A percentile compares a stretch with the other conserved stretches of the same genome.
Evolutionary conservation across 2,888 invertebrate genomes (phyloP).

Genomic region (Lochmaea capreae): DNA sequence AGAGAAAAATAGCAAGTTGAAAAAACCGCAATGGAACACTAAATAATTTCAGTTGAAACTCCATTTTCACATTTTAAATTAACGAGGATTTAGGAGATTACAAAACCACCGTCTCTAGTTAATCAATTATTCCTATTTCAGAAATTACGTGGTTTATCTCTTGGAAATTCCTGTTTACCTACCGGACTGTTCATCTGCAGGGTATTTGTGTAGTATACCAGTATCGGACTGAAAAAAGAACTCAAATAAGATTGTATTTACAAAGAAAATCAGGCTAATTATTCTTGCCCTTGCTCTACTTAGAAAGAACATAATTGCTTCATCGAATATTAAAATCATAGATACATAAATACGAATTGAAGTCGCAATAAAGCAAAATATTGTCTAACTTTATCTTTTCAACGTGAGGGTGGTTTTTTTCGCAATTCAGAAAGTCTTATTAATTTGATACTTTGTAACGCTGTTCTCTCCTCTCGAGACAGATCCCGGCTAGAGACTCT

Average conservation of each 20-base stretch:
- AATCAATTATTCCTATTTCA: conserved; percentile 60
- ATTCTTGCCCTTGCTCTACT: too few relatives aligned
- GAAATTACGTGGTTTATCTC: conserved; percentile 59
- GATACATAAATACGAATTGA: too few relatives aligned
- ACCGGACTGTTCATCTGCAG: conserved; percentile 59
- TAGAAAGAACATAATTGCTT: too few relatives aligned
- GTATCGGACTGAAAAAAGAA: not conserved
- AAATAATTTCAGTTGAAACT: not conserved
- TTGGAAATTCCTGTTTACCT: conserved; percentile 59
- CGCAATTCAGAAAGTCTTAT: too few relatives aligned
- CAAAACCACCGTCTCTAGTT: conserved; percentile 33
- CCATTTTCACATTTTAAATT: not conserved
- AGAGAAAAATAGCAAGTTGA: not conserved
- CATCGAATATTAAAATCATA: too few relatives aligned
- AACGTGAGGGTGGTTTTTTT: too few relatives aligned
- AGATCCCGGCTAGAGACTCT: too few relatives aligned
- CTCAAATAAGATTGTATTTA: too few relatives aligned
- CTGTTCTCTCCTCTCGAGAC: too few relatives aligned
- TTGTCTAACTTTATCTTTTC: too few relatives aligned
- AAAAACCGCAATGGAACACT: not conserved
- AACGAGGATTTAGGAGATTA: not conserved
- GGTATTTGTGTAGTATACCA: conserved; percentile 50
- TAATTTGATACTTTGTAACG: too few relatives aligned
- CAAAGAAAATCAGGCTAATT: not conserved
- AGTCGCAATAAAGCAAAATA: too few relatives aligned